A percentile compares a stretch with the other conserved stretches of the same genome.
Evolutionary conservation across 2,113 vertebrate species (phyloP).

Genomic region (Quiscalus mexicanus): DNA sequence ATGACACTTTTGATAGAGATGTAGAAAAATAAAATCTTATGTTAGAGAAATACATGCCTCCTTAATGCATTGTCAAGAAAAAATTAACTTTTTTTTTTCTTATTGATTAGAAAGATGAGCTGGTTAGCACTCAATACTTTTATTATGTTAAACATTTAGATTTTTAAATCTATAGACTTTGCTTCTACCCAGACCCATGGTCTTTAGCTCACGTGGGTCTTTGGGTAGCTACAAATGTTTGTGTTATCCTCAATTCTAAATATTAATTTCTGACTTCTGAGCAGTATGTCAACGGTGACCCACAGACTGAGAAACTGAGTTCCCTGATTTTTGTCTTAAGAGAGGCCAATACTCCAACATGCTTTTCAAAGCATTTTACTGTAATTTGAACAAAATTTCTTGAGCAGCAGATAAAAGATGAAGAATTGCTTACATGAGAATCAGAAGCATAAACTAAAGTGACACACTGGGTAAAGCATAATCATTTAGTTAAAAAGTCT

Average conservation of each 20-base stretch:
- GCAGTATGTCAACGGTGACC: not conserved
- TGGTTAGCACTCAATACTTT: not conserved
- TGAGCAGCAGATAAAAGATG: not conserved
- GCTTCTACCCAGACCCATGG: not conserved
- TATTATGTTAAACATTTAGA: not conserved
- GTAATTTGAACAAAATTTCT: not conserved
- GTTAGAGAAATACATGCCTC: not conserved
- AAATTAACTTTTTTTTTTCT: not conserved
- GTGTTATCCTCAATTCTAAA: not conserved
- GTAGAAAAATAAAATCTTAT: not conserved
- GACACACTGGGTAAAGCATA: not conserved
- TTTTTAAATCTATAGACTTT: not conserved
- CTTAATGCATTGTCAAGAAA: not conserved
- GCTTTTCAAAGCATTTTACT: not conserved
- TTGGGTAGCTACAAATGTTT: not conserved
- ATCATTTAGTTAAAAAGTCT: not conserved
- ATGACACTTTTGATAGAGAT: not conserved
- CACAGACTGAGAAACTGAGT: not conserved
- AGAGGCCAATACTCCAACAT: not conserved
- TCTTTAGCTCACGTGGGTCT: not conserved
- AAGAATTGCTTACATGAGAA: not conserved
- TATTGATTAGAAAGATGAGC: not conserved
- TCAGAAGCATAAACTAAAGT: not conserved
- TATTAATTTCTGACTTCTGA: not conserved
- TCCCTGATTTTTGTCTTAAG: not conserved